These are phyloP conservation scores for Microctenopoma steveboyesi DNA, from an alignment of 2,797 vertebrate species.

Conservation along the genomic window DNA sequence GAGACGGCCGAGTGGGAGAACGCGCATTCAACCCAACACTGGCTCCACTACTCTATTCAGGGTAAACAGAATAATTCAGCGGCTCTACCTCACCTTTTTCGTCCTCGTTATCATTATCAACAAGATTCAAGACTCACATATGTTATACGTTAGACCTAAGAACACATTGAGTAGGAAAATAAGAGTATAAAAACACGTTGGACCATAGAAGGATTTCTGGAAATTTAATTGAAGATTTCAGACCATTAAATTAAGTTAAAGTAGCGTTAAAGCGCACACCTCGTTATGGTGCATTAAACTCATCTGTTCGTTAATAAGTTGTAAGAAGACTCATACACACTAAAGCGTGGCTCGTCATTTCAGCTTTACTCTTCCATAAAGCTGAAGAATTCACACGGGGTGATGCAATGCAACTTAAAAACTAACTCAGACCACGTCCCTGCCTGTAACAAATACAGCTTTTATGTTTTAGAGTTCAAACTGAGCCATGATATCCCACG, in stretches of 20 bases:
- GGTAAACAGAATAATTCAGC: not conserved
- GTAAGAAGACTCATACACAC: not conserved
- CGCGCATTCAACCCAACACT: not conserved
- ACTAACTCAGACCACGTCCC: too few relatives aligned
- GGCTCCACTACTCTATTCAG: too few relatives aligned
- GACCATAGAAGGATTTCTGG: too few relatives aligned
- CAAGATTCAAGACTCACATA: too few relatives aligned
- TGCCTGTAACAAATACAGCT: not conserved
- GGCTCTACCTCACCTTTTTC: too few relatives aligned
- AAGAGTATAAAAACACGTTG: not conserved
- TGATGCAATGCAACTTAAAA: not conserved
- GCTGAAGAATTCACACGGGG: not conserved
- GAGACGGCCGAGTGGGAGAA: constrained; percentile 33
- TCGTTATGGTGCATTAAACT: too few relatives aligned
- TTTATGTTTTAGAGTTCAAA: not conserved
- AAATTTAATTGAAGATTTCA: too few relatives aligned
- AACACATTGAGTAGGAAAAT: not conserved
- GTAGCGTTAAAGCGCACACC: too few relatives aligned
- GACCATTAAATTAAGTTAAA: too few relatives aligned
- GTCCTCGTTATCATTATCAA: too few relatives aligned
- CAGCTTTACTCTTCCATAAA: not conserved
- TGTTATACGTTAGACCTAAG: not conserved
- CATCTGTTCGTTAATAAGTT: too few relatives aligned
- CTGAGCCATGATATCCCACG: too few relatives aligned
- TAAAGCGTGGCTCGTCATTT: not conserved